Base-by-base conservation (phyloP, 2,888 invertebrate genomes). In the Linnaemya vulpina region DNA sequence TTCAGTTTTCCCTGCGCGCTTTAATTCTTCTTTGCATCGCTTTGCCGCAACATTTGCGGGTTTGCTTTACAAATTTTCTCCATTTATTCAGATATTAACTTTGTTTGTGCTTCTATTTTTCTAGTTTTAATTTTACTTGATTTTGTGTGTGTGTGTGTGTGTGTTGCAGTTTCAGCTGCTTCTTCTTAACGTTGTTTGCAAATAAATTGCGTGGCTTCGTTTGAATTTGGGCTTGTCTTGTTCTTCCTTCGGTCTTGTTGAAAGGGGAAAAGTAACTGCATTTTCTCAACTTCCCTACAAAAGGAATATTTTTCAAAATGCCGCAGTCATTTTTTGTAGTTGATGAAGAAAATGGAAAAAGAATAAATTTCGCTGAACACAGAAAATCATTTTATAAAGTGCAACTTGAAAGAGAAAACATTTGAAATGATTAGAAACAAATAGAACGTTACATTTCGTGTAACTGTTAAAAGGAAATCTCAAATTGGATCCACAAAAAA, bases 141-240 rank as follows among this genome's bases (percentile, higher is more conserved):
- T 17, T 35, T 55, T 70, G 51, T 68, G n/a, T n/a, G n/a, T n/a
- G n/a, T n/a, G n/a, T n/a, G n/a, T n/a, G n/a, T n/a, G n/a, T 38
- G 4, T 10, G 15, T 58, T 46, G 40, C 40, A 11, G 17, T 22
- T 75, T 58, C 80, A 76, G 58, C 35, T 78, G 70, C 70, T 75
- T 65, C 75, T 68, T 65, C 75, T 68, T 60, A 13, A 65, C 20
- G 63, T 71, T 65, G 58, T 83, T 71, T 62, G 62, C 68, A 79
- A 75, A 84, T 71, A 76, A 84, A 84, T 80, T 76, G 74, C 55
- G 60, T 35, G 79, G 84, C 76, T 67, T 73, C 80, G 46, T 73
- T 71, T 3, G 49, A 63, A 22, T 51, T 62, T 62, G 11, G 10
- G 40, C 11, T 74, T 30, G 25, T 35, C 22, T 38, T 60, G 20